phyloP scores from a whole-genome alignment of 2,797 vertebrate species.

The Sebastes dallii region DNA sequence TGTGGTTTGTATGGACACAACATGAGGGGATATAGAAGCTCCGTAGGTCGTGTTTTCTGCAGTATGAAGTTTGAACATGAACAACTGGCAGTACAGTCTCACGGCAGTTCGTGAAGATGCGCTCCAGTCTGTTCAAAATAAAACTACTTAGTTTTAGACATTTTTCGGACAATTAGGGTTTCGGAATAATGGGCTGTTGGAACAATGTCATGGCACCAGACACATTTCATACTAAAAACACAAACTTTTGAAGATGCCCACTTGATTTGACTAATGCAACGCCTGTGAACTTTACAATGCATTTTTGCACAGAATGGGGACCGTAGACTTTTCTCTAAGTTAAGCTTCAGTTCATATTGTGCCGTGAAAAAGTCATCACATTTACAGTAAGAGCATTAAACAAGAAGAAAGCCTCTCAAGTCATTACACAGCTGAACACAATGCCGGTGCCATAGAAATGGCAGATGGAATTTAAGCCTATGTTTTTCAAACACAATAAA shows the following conservation, averaged over 20 bases:
- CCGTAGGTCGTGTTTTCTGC: background rate
- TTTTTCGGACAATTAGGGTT: background rate
- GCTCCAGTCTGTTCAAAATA: too few species aligned
- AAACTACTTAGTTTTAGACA: too few species aligned
- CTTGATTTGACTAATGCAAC: background rate
- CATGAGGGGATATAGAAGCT: background rate
- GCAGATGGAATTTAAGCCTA: slow-evolving; percentile 14
- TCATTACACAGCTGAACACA: background rate
- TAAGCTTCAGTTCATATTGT: background rate
- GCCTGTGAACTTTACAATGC: background rate
- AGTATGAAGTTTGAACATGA: background rate
- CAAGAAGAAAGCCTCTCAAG: background rate
- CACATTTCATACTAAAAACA: background rate
- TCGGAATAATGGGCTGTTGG: background rate
- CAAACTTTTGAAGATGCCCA: background rate
- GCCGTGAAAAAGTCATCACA: background rate
- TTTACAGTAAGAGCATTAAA: background rate
- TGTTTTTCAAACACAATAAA: slow-evolving; percentile 36
- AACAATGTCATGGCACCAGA: background rate
- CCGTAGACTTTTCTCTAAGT: background rate
- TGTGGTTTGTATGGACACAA: background rate
- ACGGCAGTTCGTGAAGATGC: too few species aligned
- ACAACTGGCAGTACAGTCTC: background rate
- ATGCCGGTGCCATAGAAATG: background rate
- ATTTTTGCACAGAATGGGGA: background rate